Base-by-base conservation (phyloP, 2,888 invertebrate genomes). In the Drosophila neutralis region DNA sequence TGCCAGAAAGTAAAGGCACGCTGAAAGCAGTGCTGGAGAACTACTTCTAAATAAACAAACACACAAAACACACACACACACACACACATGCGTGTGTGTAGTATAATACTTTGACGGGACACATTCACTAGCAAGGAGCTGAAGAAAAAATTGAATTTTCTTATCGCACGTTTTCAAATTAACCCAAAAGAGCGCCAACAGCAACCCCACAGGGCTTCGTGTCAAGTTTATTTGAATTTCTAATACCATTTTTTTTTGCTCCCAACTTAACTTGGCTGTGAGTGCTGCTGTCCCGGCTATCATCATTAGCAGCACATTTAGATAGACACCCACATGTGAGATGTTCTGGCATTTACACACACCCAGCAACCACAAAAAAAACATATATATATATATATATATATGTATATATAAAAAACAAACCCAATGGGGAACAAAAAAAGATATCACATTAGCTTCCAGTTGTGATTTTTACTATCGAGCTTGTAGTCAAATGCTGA, bases 131-230 rank as follows among this genome's bases (percentile, higher is more conserved):
- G 53, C 61, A 59, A 27, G 56, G 6, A 51, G 48, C 18, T 57
- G 35, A 31, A 64, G 61, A 49, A 57, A 35, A 82, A 85, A 82
- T 84, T 78, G 85, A 87, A 89, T 78, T 76, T 77, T 69, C 78
- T 82, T 89, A 87, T 89, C 82, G 72, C 74, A 87, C 77, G 77
- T 82, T 82, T 87, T 80, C 77, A 87, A 86, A 87, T 89, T 89
- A 89, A 84, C 80, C 87, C 71, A 76, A 68, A 69, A 68, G 69
- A 67, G 66, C 60, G 60, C 40, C 52, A 69, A 60, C 33, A 52
- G 33, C 58, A 64, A 38, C 58, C 65, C 77, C 56, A 59, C 51
- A 56, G 56, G 72, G 42, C 57, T 66, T 42, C 35, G 56, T 76
- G 74, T 73, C 73, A 82, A 71, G 73, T 78, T 78, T 74, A 78